Evolutionary conservation across 2,888 invertebrate species (phyloP), one percentile per base, ranked within the genome.

Genomic region (Sacculina carcini): DNA sequence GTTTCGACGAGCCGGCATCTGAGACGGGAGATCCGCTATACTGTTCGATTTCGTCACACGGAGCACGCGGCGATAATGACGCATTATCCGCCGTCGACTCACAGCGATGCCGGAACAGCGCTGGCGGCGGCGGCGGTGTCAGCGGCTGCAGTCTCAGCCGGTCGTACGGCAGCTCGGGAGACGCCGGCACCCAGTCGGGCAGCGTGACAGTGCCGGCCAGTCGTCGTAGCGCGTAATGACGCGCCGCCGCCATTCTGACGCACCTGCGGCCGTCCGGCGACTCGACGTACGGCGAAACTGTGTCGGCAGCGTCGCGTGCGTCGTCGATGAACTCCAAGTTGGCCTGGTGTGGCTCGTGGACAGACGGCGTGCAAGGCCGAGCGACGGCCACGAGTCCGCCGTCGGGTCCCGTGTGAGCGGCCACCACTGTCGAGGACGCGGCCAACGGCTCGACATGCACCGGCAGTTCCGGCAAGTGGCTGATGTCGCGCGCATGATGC

Each of bases 331-430:
- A 79, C 56, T 79, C 78, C 59, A 76, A 79, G 63, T 77, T 77
- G 49, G 79, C 77, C 60, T 78, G 78, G n/a, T n/a, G n/a, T 28
- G 74, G 72, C 60, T 78, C 77, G 44, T 68, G 67, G 44, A 75
- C 71, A 52, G 74, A 74, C 29, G 54, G 51, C 48, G 51, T 56
- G 51, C 64, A 77, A 76, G 48, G 60, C 9, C 74, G 67, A 63
- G 76, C 76, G 24, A 82, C 78, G 47, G 77, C 74, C 1, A 78
- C 77, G 4, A 86, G 69, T 1, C 86, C 86, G 53, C 76, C 78
- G 59, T 79, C 78, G 1, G 86, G 86, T 9, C 86, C 86, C 0
- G 84, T 79, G 61, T 76, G 76, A 51, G 82, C 77, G 10, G 79
- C 77, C 52, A 77, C 69, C 50, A 81, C 69, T 48, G 73, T 71